Conservation (phyloP, 2,113 vertebrate species). For the Burhinus bistriatus region DNA sequence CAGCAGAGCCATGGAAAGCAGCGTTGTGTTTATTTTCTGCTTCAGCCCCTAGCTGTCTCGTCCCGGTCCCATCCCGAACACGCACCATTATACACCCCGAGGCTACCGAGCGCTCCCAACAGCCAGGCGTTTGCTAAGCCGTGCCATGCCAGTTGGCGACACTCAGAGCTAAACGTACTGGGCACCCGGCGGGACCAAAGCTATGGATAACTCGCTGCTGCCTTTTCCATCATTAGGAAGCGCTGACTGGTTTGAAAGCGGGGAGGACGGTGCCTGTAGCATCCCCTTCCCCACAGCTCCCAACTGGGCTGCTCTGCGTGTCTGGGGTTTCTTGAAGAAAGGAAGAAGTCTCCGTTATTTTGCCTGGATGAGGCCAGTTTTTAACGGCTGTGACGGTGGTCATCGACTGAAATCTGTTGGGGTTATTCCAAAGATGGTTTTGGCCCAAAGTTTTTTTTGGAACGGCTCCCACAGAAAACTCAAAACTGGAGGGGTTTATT, state of each 20-base stretch:
- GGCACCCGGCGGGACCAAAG: neutral
- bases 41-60: neutral
- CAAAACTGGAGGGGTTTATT: neutral
- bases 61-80: neutral
- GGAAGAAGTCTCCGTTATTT: neutral
- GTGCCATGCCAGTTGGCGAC: neutral
- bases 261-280: neutral
- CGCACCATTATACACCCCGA: fast-evolving
- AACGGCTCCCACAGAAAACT: neutral
- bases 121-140: neutral
- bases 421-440: neutral
- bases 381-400: neutral
- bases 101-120: neutral
- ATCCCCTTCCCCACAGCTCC: neutral
- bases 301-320: neutral
- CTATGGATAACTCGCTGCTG: neutral
- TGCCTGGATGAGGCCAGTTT: neutral
- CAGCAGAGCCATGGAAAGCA: neutral
- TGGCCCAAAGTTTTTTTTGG: constrained; percentile 9
- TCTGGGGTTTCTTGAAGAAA: neutral
- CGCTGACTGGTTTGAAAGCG: neutral
- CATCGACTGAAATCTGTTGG: neutral
- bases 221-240: neutral
- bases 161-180: neutral
- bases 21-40: neutral